Evolutionary conservation across 1,140 invertebrate species (phyloP).

Genomic region (Trichonephila inaurata): DNA sequence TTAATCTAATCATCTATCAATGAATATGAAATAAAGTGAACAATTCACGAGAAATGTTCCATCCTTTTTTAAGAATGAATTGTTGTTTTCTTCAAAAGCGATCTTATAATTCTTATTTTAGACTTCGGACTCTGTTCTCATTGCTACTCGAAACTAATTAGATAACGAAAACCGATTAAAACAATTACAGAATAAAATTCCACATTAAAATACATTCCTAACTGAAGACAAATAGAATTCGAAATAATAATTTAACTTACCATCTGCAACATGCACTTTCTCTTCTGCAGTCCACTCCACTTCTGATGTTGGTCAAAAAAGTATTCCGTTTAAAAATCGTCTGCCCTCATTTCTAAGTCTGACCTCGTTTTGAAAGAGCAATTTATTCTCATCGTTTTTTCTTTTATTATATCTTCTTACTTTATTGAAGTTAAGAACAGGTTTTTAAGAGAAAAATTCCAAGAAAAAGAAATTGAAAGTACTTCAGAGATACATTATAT

Average conservation of each 20-base stretch:
- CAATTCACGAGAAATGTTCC: too few relatives aligned
- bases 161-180: too few relatives aligned
- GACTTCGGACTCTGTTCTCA: too few relatives aligned
- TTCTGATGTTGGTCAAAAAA: constrained; percentile 19
- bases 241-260: neutral
- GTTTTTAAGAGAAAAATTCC: neutral
- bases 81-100: too few relatives aligned
- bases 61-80: too few relatives aligned
- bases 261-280: neutral
- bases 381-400: constrained; percentile 24
- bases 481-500: too few relatives aligned
- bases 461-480: neutral
- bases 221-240: neutral
- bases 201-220: too few relatives aligned
- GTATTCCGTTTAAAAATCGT: constrained; percentile 22
- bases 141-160: too few relatives aligned
- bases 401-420: neutral
- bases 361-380: constrained; percentile 27
- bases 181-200: too few relatives aligned
- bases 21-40: too few relatives aligned
- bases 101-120: too few relatives aligned
- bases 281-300: neutral
- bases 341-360: constrained; percentile 38
- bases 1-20: too few relatives aligned
- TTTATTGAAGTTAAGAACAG: constrained; percentile 14